A percentile compares a stretch with the other conserved stretches of the same genome.
Evolutionary conservation across 2,113 vertebrate genomes (phyloP).

Genomic region (Fregata magnificens): DNA sequence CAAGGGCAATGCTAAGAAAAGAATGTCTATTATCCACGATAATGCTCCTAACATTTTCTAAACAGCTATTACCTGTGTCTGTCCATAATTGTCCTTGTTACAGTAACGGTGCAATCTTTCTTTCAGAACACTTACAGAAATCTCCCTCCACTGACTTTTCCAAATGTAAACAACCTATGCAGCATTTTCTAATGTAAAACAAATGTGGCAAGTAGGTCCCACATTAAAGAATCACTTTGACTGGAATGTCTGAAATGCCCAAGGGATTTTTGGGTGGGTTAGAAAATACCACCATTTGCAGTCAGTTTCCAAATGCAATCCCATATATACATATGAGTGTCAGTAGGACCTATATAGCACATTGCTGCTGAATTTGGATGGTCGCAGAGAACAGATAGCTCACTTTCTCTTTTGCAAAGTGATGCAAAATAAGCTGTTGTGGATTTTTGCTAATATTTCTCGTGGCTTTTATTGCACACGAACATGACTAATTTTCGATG

Average conservation of each 20-base stretch:
- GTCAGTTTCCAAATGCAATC: background rate
- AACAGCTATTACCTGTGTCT: constrained; percentile 33
- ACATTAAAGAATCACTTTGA: constrained; percentile 2
- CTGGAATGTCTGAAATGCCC: background rate
- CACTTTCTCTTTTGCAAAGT: constrained; percentile 26
- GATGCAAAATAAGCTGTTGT: background rate
- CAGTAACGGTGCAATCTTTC: background rate
- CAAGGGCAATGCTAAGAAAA: background rate
- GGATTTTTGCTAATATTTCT: background rate
- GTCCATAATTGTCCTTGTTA: constrained; percentile 4
- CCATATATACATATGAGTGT: background rate
- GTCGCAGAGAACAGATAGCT: background rate
- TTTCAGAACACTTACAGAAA: constrained; percentile 10
- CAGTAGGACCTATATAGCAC: background rate
- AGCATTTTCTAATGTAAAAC: constrained; percentile 31
- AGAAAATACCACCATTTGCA: background rate
- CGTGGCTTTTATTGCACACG: background rate
- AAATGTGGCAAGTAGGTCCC: background rate
- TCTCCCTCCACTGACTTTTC: background rate
- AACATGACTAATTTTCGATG: background rate
- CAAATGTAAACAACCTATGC: constrained; percentile 39
- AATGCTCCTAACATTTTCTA: constrained; percentile 33
- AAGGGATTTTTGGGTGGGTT: background rate
- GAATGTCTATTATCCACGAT: background rate
- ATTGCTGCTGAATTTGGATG: background rate